Evolutionary conservation across 2,797 vertebrate species (phyloP).

Genomic region (Sardinella longiceps): DNA sequence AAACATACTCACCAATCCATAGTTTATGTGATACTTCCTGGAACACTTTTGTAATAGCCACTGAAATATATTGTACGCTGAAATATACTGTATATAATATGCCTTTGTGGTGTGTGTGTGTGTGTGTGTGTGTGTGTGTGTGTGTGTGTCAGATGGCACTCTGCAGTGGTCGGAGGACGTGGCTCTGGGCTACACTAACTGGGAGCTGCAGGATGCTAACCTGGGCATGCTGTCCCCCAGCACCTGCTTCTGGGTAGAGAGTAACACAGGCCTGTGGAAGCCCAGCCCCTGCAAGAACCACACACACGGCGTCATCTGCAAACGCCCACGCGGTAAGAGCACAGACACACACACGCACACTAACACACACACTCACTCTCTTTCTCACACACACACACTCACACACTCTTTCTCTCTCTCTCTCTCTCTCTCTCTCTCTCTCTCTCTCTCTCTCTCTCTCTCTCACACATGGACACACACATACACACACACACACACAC

Average conservation of each 20-base stretch:
- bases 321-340: slow-evolving; percentile 82
- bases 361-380: not conserved
- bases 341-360: not conserved
- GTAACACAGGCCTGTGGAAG: slow-evolving; percentile 89
- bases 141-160: slow-evolving; percentile 73
- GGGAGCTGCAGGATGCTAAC: slow-evolving; percentile 85
- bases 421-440: too few species aligned
- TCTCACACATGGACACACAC: not conserved
- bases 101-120: not conserved
- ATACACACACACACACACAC: not conserved
- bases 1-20: slow-evolving; percentile 1
- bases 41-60: too few species aligned
- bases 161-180: slow-evolving; percentile 89
- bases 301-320: slow-evolving; percentile 94
- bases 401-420: not conserved
- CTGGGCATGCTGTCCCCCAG: slow-evolving; percentile 91
- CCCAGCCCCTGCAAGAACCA: slow-evolving; percentile 88
- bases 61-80: too few species aligned
- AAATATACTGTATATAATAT: too few species aligned
- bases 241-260: slow-evolving; percentile 98
- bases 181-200: slow-evolving; percentile 89
- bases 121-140: slow-evolving; percentile 24
- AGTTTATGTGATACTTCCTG: too few species aligned
- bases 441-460: too few species aligned
- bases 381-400: not conserved